Base-by-base conservation (phyloP, 2,113 vertebrate genomes). In the Sander lucioperca region DNA sequence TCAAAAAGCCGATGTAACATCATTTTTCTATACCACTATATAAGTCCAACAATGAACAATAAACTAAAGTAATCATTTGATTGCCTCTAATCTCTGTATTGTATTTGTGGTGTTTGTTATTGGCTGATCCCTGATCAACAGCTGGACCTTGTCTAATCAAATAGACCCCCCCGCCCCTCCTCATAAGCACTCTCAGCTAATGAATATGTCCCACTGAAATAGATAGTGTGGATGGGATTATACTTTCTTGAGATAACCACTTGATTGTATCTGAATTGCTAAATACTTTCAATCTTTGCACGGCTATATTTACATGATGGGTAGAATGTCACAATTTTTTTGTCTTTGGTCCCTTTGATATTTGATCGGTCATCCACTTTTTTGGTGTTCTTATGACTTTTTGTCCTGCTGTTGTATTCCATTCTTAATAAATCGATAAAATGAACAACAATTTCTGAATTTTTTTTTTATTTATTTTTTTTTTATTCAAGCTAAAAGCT, bases 341-440 rank as follows among this genome's bases (percentile, higher is more conserved):
- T 80, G 93, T 85, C 83, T 82, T 83, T 83, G 84, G 91, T 87
- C 91, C 68, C 86, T 94, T 92, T 92, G 93, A 93, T 92, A 93
- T 93, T 91, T 82, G 91, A 92, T 92, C 83, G 30, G 82, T 91
- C 90, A 87, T 91, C 71, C 77, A 88, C 80, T 90, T 89, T 91
- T 94, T 92, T 92, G 91, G 89, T 95, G 93, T 95, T 94, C 93
- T 91, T 93, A 93, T 93, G 91, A 92, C 91, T 94, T 95, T 94
- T 91, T 90, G 93, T 94, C 89, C 92, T 89, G 94, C 91, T 95
- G 94, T 93, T 93, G 94, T 95, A 88, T 93, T 95, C 80, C 94
- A 93, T 96, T 95, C 95, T 96, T 95, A 95, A 94, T 95, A 95
- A 95, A 95, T 92, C 89, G 66, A 89, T 78, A 91, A 91, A 94